Evolutionary conservation across 2,888 invertebrate species (phyloP).

Genomic region (Agrochola lota): DNA sequence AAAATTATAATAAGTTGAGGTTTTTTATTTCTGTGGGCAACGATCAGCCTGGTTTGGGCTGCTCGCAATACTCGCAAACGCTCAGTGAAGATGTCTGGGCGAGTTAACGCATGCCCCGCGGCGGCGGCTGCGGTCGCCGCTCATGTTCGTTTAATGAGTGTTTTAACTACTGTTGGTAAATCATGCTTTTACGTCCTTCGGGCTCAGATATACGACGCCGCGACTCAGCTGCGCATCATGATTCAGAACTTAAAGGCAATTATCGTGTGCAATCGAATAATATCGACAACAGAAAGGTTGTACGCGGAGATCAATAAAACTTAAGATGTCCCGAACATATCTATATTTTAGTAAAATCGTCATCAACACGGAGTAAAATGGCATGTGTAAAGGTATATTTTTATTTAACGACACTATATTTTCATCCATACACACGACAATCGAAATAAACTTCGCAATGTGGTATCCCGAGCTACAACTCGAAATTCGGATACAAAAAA

Average conservation of each 20-base stretch:
- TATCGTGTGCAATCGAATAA: conserved; percentile 48
- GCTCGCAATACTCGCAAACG: conserved; percentile 36
- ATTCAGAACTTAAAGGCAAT: conserved; percentile 58
- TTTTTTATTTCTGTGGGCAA: conserved; percentile 55
- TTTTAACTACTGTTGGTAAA: conserved; percentile 87
- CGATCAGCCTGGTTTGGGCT: conserved; percentile 53
- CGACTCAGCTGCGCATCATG: conserved; percentile 70
- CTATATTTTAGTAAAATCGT: conserved; percentile 32
- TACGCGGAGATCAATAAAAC: conserved; percentile 43
- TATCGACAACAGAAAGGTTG: conserved; percentile 52
- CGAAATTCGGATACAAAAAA: conserved; percentile 68
- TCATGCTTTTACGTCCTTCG: conserved; percentile 79
- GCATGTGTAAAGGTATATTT: conserved; percentile 27
- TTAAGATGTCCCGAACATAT: conserved; percentile 34
- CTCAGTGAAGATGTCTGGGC: conserved; percentile 80
- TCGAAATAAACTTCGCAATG: conserved; percentile 63
- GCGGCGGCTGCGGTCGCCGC: conserved; percentile 75
- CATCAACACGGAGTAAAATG: conserved; percentile 24
- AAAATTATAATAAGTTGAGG: conserved; percentile 44
- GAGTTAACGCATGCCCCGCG: conserved; percentile 79
- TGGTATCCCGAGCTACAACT: conserved; percentile 59
- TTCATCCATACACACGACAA: conserved; percentile 50
- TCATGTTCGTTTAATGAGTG: conserved; percentile 84
- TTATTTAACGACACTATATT: conserved; percentile 43
- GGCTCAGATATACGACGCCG: conserved; percentile 69